These are phyloP conservation scores for Yasuhikotakia modesta DNA, from an alignment of 2,797 vertebrate genomes.

Conservation along the genomic window DNA sequence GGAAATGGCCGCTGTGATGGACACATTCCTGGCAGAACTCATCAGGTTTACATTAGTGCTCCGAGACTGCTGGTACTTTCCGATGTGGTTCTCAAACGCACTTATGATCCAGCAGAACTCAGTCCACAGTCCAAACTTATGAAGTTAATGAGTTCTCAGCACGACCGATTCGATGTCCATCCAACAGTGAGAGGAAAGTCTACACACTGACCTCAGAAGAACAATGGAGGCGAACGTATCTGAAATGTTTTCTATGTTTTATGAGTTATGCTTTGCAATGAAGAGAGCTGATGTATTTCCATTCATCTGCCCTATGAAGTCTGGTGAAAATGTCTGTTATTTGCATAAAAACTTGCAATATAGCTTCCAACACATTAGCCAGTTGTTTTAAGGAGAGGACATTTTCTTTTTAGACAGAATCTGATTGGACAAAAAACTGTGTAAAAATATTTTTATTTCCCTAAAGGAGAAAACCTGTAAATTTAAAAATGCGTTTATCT, in stretches of 20 bases:
- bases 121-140: constrained; percentile 25
- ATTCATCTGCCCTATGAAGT: constrained; percentile 41
- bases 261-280: constrained; percentile 40
- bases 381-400: not conserved
- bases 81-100: not conserved
- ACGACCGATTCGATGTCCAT: constrained; percentile 14
- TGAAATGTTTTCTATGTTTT: constrained; percentile 21
- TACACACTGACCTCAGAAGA: constrained; percentile 39
- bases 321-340: not conserved
- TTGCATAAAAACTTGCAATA: not conserved
- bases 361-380: too few species aligned
- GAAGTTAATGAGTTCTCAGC: constrained; percentile 14
- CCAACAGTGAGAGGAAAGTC: constrained; percentile 19
- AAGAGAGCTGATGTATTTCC: constrained; percentile 30
- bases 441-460: not conserved
- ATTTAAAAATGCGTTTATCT: too few species aligned
- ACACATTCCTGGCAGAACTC: constrained; percentile 33
- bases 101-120: constrained; percentile 6
- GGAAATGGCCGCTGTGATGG: constrained; percentile 23
- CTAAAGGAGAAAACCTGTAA: not conserved
- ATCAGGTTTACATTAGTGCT: constrained; percentile 42
- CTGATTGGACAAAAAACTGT: not conserved
- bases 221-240: constrained; percentile 18
- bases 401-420: not conserved
- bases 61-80: constrained; percentile 7